phyloP scores from a whole-genome alignment of 2,797 vertebrate genomes.

The Dermochelys coriacea region DNA sequence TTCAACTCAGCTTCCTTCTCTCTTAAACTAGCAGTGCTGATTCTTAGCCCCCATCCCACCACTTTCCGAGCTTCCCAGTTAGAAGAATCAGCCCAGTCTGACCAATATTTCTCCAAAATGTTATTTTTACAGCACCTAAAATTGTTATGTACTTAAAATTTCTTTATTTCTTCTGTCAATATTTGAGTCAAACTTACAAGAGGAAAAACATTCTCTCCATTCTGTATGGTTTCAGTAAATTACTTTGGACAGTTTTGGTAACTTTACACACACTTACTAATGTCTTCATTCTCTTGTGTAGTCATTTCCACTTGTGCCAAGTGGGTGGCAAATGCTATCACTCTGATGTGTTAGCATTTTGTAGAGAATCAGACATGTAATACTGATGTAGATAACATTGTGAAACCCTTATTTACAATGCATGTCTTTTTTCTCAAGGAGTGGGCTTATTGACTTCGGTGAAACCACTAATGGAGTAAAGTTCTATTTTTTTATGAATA shows the following conservation, averaged over 20 bases:
- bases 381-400: background rate
- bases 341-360: background rate
- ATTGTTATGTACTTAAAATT: background rate
- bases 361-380: accelerated
- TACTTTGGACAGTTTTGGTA: background rate
- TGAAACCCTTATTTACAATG: background rate
- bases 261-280: background rate
- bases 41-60: background rate
- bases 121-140: background rate
- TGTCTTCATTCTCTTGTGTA: background rate
- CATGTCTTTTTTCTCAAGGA: background rate
- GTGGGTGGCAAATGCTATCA: accelerated
- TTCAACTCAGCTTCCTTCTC: background rate
- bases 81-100: background rate
- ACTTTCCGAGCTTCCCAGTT: background rate
- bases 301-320: background rate
- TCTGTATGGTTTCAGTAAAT: background rate
- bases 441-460: background rate
- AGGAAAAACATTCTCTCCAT: background rate
- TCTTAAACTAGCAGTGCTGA: background rate
- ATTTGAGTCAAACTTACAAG: background rate
- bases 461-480: background rate
- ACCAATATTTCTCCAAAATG: background rate
- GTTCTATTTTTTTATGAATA: accelerated
- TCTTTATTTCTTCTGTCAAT: background rate